Base-by-base conservation (phyloP, 2,888 invertebrate genomes). In the Busseola fusca region DNA sequence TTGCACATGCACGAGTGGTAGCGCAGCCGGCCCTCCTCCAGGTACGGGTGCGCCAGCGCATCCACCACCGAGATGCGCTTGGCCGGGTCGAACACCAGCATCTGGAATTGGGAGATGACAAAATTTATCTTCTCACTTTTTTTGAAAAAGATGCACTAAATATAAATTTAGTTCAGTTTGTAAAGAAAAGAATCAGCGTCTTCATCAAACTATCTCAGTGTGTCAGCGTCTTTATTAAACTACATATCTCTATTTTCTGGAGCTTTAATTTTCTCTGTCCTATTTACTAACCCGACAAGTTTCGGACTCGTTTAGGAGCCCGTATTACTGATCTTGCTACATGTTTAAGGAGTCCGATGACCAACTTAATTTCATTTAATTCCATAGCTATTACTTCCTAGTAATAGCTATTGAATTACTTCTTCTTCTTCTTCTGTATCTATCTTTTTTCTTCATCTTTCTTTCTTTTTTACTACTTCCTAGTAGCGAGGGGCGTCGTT, bases 1-100 rank as follows among this genome's bases (percentile, higher is more conserved):
- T 98, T 98, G 96, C 99, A 99, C 99, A 99, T 99, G 95, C 99
- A 99, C 80, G 99, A 99, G 96, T 99, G 99, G 96, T 99, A 99
- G 89, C 99, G 97, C 89, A 99, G 97, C 83, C 99, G 97, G 42
- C 99, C 99, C 93, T 99, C 99, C 91, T 99, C 99, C 84, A 99
- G 96, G 96, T 99, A 99, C 12, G 99, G 99, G 96, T 99, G 99
- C 69, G 98, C 98, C 84, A 99, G 96, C 48, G 99, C 99, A 92
- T 99, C 99, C 74, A 98, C 97, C 69, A 99, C 99, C 3, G 98
- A 98, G 92, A 99, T 98, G 89, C 99, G 97, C 95, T 99, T 99
- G 89, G 98, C 99, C 72, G 99, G 99, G 96, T 99, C 99, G 96
- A 99, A 99, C 79, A 99, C 98, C 76, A 99, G 97, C 99, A 99